Conservation (phyloP, 1,140 invertebrate genomes). For the Drosophila oshimai region DNA sequence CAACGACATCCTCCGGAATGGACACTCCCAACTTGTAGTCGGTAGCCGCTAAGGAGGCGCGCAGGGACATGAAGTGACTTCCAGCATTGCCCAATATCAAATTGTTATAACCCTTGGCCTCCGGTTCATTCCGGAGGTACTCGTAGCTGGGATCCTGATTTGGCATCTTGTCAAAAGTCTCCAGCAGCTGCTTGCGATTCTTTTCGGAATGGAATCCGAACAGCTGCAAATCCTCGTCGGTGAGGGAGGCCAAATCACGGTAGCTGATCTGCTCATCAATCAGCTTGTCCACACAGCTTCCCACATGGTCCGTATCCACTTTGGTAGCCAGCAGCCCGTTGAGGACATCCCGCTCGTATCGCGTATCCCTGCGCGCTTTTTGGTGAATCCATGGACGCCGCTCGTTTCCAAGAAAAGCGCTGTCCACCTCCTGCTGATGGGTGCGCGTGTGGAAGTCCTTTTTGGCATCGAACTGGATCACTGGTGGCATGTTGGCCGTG, state of each 20-base stretch:
- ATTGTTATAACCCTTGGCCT: conserved; percentile 58
- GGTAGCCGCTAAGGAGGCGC: conserved; percentile 59
- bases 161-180: conserved; percentile 51
- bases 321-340: conserved; percentile 16
- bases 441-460: conserved; percentile 48
- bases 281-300: conserved; percentile 33
- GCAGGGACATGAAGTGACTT: conserved; percentile 60
- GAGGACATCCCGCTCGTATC: conserved; percentile 31
- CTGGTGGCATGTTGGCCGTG: conserved; percentile 16
- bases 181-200: conserved; percentile 45
- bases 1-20: conserved; percentile 71
- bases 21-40: conserved; percentile 72
- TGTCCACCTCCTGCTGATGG: conserved; percentile 44
- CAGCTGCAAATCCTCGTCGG: conserved; percentile 53
- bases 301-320: background rate
- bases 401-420: conserved; percentile 39
- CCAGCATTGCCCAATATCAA: conserved; percentile 60
- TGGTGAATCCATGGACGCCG: conserved; percentile 20
- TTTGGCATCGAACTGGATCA: conserved; percentile 37
- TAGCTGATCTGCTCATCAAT: conserved; percentile 55
- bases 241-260: conserved; percentile 61
- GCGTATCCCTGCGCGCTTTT: background rate
- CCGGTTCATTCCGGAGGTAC: conserved; percentile 27
- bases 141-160: conserved; percentile 73
- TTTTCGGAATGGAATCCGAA: conserved; percentile 45